Evolutionary conservation across 2,113 vertebrate genomes (phyloP), one percentile per base, ranked within the genome.

Genomic region (Rhagologus leucostigma): DNA sequence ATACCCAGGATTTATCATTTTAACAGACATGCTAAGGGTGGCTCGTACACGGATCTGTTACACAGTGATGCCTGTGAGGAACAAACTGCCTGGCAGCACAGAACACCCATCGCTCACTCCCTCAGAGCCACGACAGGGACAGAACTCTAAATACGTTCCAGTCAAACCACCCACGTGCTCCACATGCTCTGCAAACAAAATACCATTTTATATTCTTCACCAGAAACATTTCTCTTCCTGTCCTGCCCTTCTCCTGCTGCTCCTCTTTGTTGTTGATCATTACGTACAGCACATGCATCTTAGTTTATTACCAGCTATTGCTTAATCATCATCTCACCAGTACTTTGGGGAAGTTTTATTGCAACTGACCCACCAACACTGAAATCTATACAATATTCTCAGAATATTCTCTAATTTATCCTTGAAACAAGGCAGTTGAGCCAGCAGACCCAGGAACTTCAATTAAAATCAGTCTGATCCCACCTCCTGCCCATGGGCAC

Each of bases 171-270:
- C 92, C 95, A 95, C 87, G 0, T 68, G 76, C 87, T 87, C 90
- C 92, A 93, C 78, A 84, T 95, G 93, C 81, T 89, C 93, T 75
- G 56, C 13, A 70, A 78, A 76, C 33, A 73, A 81, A 91, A 78
- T 71, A 64, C 41, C 71, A 70, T 46, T 86, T 93, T 56, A 69
- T 50, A 62, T 79, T 77, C 71, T 65, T 85, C 67, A 77, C 21
- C 85, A 95, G 83, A 88, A 96, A 49, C 29, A 57, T 27, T 73
- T 65, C 74, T 75, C 35, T 78, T 93, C 79, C 88, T 92, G 57
- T 77, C 41, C 60, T 70, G 35, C 70, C 67, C 65, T 90, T 79
- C 50, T 91, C 49, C 82, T 56, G 49, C 60, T 82, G 41, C 53
- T 95, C 24, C 56, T 75, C 90, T 85, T 49, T 83, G 30, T 15